Base-by-base conservation (phyloP, 2,888 invertebrate genomes). In the Campoplex capitator region DNA sequence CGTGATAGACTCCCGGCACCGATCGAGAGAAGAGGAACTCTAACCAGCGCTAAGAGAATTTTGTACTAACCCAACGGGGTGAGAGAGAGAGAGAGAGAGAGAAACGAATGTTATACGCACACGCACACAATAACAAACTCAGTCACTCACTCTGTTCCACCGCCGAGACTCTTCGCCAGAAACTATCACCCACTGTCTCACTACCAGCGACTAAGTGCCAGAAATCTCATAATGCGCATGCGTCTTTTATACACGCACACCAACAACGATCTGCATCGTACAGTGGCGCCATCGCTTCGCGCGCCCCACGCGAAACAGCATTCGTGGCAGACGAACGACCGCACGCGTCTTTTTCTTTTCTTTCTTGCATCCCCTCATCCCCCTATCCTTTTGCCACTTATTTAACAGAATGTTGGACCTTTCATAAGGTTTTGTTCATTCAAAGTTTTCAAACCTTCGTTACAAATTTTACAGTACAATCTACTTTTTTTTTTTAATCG, bases 191-290 rank as follows among this genome's bases (percentile, higher is more conserved):
- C 80, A 51, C 70, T 71, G 56, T 83, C 65, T 82, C 67, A 80
- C 70, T 45, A 79, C 80, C 80, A 83, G 79, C 87, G 87, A 51
- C 87, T 95, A 96, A 96, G 96, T 96, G 95, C 95, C 94, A 94
- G 94, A 95, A 96, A 95, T 93, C 90, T 91, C 90, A 91, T 92
- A 95, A 92, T 95, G 95, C 96, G 96, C 97, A 96, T 95, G 96
- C 96, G 96, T 94, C 91, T 65, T 23, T 68, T 48, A 58, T 45
- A 35, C 62, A 78, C 82, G 28, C 54, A 67, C 51, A 48, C 76
- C 48, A 48, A 65, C 76, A 7, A 48, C 42, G 23, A 23, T 23
- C 42, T 28, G 18, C 6, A 35, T 56, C 62, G 42, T 73, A 80
- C 82, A 65, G 68, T 68, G 38, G 32, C 86, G 82, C 83, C 83